A percentile compares a stretch with the other conserved stretches of the same genome.
phyloP scores from a whole-genome alignment of 2,888 invertebrate genomes.

The Caenorhabditis uteleia region DNA sequence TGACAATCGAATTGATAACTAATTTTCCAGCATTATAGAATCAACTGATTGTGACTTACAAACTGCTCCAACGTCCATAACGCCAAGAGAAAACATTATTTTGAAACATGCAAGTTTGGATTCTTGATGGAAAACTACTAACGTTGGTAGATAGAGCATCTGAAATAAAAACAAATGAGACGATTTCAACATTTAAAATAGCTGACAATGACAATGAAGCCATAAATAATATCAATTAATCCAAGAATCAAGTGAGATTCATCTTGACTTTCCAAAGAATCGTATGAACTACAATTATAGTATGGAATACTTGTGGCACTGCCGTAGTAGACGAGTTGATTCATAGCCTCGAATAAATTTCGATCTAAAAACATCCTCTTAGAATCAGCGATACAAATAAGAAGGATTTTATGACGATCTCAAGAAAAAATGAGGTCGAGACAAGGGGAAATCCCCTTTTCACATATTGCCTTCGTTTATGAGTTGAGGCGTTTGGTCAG shows the following conservation, averaged over 20 bases:
- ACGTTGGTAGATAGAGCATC: conserved; percentile 22
- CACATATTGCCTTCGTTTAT: too few relatives aligned
- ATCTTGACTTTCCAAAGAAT: not conserved
- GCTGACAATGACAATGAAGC: conserved; percentile 24
- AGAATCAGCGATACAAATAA: too few relatives aligned
- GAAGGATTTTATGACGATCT: too few relatives aligned
- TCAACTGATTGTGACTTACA: conserved; percentile 1
- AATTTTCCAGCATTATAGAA: too few relatives aligned
- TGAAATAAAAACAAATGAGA: conserved; percentile 2
- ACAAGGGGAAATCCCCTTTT: too few relatives aligned
- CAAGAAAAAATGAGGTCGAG: too few relatives aligned
- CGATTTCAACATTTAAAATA: not conserved
- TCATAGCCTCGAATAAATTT: too few relatives aligned
- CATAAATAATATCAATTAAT: conserved; percentile 15
- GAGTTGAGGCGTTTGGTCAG: too few relatives aligned
- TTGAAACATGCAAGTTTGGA: conserved; percentile 28
- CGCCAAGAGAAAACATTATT: conserved; percentile 26
- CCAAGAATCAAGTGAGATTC: conserved; percentile 10
- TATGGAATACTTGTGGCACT: conserved; percentile 16
- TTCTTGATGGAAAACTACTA: conserved; percentile 24
- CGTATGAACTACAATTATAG: conserved; percentile 21
- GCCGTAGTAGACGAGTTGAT: conserved; percentile 18
- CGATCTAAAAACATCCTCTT: too few relatives aligned
- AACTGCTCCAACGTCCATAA: conserved; percentile 26
- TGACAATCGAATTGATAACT: conserved; percentile 4